Conservation (phyloP, 1,140 invertebrate genomes). For the Ephestia elutella region DNA sequence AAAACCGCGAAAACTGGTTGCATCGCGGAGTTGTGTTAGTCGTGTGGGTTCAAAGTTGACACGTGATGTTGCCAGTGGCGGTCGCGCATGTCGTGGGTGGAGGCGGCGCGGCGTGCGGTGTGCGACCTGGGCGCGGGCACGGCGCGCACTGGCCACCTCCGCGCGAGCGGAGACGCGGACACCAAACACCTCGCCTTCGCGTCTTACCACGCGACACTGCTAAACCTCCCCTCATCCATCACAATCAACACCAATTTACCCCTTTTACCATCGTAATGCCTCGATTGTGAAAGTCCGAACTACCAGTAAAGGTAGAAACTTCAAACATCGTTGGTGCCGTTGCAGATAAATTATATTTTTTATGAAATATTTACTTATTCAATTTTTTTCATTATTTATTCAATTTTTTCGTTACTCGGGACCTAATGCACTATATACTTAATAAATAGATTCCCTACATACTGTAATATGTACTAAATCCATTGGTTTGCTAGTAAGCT, state of each 20-base stretch:
- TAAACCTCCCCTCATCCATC: constrained; percentile 28
- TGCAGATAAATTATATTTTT: no score
- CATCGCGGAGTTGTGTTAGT: constrained; percentile 29
- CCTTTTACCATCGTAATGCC: not conserved
- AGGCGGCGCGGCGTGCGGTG: constrained; percentile 21
- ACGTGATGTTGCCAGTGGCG: constrained; percentile 17
- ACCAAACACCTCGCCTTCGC: constrained; percentile 44
- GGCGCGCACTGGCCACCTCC: constrained; percentile 49
- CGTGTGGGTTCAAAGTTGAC: constrained; percentile 20
- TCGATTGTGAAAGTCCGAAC: not conserved
- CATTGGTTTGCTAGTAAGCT: no score
- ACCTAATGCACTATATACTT: no score
- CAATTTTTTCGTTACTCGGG: no score
- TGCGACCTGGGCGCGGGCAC: constrained; percentile 53
- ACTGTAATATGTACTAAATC: no score
- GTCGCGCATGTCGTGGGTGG: constrained; percentile 16
- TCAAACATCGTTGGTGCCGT: not conserved
- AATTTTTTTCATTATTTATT: no score
- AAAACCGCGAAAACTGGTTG: constrained; percentile 32
- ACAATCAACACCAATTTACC: constrained; percentile 17
- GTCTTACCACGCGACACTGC: constrained; percentile 21
- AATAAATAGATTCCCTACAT: no score
- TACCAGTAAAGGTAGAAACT: not conserved
- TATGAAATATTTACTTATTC: no score
- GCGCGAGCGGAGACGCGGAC: constrained; percentile 19